These are phyloP conservation scores for Lepisosteus osseus DNA, from an alignment of 2,113 vertebrate species.

Conservation along the genomic window DNA sequence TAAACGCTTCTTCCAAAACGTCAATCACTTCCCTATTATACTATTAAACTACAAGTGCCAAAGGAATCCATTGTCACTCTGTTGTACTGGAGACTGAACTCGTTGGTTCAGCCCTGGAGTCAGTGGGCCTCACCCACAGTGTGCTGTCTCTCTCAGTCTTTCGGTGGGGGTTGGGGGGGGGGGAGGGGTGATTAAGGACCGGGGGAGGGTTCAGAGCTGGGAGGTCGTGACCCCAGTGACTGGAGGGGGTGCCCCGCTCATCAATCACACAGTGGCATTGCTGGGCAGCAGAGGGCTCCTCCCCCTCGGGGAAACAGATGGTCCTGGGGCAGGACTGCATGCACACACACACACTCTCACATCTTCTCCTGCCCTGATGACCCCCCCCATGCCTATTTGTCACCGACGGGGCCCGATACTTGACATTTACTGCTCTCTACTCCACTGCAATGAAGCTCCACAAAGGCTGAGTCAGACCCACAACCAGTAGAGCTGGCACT, in stretches of 20 bases:
- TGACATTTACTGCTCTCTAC: too few relatives aligned
- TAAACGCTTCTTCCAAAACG: too few relatives aligned
- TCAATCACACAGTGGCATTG: slow-evolving; percentile 58
- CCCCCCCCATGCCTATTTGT: slow-evolving; percentile 8
- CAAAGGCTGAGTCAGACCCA: too few relatives aligned
- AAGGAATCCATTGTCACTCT: too few relatives aligned
- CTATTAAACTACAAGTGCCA: too few relatives aligned
- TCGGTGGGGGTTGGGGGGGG: slow-evolving; percentile 6
- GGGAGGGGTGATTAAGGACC: slow-evolving; percentile 32
- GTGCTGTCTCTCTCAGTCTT: slow-evolving; percentile 8
- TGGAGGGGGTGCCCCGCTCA: slow-evolving; percentile 59
- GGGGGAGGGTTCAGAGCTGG: slow-evolving; percentile 53
- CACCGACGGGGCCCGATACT: not conserved
- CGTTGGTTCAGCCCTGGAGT: not conserved
- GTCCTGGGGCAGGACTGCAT: slow-evolving; percentile 25
- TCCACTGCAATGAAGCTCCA: too few relatives aligned
- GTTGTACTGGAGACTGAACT: too few relatives aligned
- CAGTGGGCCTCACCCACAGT: slow-evolving; percentile 21
- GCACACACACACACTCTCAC: slow-evolving; percentile 37
- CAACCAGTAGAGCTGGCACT: too few relatives aligned
- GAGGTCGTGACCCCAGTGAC: slow-evolving; percentile 55
- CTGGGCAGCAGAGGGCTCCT: slow-evolving; percentile 40
- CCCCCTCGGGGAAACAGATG: slow-evolving; percentile 41
- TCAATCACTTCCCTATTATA: too few relatives aligned
- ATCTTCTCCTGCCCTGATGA: slow-evolving; percentile 27